Conservation (phyloP, 2,888 invertebrate genomes). For the Parnassius mnemosyne region DNA sequence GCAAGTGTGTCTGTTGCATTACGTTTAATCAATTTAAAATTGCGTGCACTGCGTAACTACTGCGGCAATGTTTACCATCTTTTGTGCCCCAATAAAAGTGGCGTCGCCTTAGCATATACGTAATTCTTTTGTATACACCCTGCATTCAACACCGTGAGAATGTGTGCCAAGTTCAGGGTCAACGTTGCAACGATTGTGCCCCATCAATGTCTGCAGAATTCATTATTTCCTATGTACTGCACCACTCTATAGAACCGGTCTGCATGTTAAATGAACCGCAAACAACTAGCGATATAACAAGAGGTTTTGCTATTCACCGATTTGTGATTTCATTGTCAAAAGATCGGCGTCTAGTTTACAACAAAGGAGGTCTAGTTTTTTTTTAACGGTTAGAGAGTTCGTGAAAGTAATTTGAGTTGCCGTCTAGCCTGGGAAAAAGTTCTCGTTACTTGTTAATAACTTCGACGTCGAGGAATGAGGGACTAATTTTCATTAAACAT, state of each 20-base stretch:
- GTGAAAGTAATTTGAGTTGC: constrained; percentile 15
- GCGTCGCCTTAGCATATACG: constrained; percentile 53
- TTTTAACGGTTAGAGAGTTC: constrained; percentile 5
- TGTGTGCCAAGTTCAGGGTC: constrained; percentile 72
- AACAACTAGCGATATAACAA: constrained; percentile 39
- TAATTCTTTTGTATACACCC: constrained; percentile 51
- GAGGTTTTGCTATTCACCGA: constrained; percentile 25
- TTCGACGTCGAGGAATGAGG: no score
- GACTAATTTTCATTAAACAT: neutral
- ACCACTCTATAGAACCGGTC: constrained; percentile 46
- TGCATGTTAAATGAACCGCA: constrained; percentile 45
- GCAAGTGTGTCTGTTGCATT: constrained; percentile 2
- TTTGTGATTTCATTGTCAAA: constrained; percentile 28
- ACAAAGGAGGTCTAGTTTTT: constrained; percentile 29
- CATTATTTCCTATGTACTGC: constrained; percentile 41
- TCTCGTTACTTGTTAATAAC: neutral
- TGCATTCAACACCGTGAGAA: constrained; percentile 64
- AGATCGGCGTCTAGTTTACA: constrained; percentile 32
- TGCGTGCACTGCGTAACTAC: constrained; percentile 14
- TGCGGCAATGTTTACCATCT: constrained; percentile 37
- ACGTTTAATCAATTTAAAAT: neutral
- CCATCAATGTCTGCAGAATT: constrained; percentile 31
- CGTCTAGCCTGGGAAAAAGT: constrained; percentile 27
- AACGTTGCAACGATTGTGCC: constrained; percentile 46
- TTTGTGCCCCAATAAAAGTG: constrained; percentile 46